Base-by-base conservation (phyloP, 2,113 vertebrate species). In the Polypterus bichir region DNA sequence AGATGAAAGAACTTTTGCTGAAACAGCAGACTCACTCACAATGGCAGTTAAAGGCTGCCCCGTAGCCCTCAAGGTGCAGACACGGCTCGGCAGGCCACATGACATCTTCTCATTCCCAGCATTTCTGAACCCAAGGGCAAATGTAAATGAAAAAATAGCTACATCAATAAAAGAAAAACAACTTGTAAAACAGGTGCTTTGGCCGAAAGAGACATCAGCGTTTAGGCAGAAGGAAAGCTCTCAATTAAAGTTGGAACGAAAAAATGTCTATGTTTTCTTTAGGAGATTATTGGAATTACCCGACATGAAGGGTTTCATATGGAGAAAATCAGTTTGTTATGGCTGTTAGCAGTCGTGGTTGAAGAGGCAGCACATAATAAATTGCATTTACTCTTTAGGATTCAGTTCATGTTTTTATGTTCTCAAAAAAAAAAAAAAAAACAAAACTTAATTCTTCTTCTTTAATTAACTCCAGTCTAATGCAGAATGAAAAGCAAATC, bases 61-160 rank as follows among this genome's bases (percentile, higher is more conserved):
- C 27, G 27, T 27, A 27, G 27, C 27, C 27, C 27, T 27, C 27
- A 27, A 27, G 27, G 27, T 27, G 27, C 27, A 27, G 27, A 27
- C 27, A 27, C 27, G 27, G 27, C 27, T 27, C 27, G 2, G 27
- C 27, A 27, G 27, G 27, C 27, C 27, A 27, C 27, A 27, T 27
- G 27, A 27, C 27, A 27, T 27, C 27, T 27, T 27, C 27, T 27
- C 27, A 27, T 27, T 27, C 27, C 27, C 27, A 27, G 27, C 27
- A 27, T 27, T 27, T 27, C 27, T 27, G 82, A 82, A 79, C 80
- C 83, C 68, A 71, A 68, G 83, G 83, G 81, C 77, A 82, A 68
- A 73, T 85, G 70, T 76, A 86, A 84, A 86, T 86, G 80, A 87
- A 84, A 27, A 82, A 86, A 84, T 83, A 84, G 79, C 83, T 81